These are phyloP conservation scores for Vandiemenella viatica DNA, from an alignment of 2,888 invertebrate genomes.

Conservation along the genomic window DNA sequence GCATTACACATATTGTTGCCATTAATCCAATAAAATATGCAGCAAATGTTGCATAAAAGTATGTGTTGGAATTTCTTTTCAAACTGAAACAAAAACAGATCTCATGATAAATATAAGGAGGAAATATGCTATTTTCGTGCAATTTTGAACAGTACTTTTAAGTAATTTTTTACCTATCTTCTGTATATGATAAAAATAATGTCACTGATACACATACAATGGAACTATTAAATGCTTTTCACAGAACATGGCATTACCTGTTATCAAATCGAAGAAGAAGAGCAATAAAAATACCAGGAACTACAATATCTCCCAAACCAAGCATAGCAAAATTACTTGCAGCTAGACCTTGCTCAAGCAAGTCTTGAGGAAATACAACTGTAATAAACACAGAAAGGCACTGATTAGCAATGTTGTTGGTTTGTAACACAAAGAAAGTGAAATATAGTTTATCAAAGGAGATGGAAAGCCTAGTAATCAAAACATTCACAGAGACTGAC, in stretches of 20 bases:
- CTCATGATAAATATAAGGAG: background rate
- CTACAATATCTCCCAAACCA: constrained; percentile 96
- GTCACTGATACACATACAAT: no score
- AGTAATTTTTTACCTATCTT: no score
- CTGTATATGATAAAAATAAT: no score
- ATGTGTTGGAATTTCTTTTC: constrained; percentile 63
- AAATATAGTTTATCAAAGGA: no score
- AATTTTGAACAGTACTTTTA: background rate
- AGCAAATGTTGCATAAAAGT: constrained; percentile 79
- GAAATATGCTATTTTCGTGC: background rate
- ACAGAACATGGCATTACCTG: constrained; percentile 28
- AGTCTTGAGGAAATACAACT: constrained; percentile 97
- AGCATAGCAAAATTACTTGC: constrained; percentile 97
- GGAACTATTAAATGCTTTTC: no score
- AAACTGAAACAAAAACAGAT: constrained; percentile 39
- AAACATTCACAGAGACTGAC: no score
- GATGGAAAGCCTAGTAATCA: no score
- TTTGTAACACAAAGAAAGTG: no score
- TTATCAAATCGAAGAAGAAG: constrained; percentile 88
- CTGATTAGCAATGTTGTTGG: no score
- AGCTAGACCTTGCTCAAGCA: constrained; percentile 77
- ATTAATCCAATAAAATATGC: constrained; percentile 90
- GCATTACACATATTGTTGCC: constrained; percentile 94
- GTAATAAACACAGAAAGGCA: constrained; percentile 19
- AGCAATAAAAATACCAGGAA: constrained; percentile 98